These are phyloP conservation scores for Diarsia brunnea DNA, from an alignment of 2,888 invertebrate species.

Conservation along the genomic window DNA sequence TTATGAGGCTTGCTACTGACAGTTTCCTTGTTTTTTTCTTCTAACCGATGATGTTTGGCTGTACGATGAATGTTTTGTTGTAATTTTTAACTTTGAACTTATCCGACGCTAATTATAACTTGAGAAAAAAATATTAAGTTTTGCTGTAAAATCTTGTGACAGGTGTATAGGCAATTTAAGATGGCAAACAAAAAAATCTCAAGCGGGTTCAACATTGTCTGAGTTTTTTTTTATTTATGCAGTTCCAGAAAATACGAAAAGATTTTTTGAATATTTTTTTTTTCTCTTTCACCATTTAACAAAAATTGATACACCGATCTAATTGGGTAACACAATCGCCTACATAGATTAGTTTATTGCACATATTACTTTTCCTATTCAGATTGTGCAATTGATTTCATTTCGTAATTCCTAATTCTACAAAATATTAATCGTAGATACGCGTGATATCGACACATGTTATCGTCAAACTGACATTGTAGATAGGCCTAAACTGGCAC, in stretches of 20 bases:
- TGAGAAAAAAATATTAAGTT: background rate
- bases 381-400: constrained; percentile 49
- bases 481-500: constrained; percentile 68
- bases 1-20: constrained; percentile 36
- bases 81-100: constrained; percentile 30
- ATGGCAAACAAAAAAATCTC: background rate
- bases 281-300: background rate
- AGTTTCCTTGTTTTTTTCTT: constrained; percentile 34
- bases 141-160: background rate
- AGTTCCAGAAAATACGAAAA: accelerated
- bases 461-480: constrained; percentile 62
- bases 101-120: background rate
- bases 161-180: background rate
- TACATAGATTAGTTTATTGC: constrained; percentile 8
- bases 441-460: constrained; percentile 55
- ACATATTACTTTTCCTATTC: constrained; percentile 11
- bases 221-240: background rate
- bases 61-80: constrained; percentile 8
- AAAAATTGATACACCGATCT: background rate
- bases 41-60: constrained; percentile 5
- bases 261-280: accelerated
- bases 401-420: constrained; percentile 61
- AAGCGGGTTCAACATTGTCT: background rate
- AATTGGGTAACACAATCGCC: background rate
- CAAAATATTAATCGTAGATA: constrained; percentile 59